Conservation (phyloP, 2,888 invertebrate species). For the Galeopsomyia nigrocyanea region DNA sequence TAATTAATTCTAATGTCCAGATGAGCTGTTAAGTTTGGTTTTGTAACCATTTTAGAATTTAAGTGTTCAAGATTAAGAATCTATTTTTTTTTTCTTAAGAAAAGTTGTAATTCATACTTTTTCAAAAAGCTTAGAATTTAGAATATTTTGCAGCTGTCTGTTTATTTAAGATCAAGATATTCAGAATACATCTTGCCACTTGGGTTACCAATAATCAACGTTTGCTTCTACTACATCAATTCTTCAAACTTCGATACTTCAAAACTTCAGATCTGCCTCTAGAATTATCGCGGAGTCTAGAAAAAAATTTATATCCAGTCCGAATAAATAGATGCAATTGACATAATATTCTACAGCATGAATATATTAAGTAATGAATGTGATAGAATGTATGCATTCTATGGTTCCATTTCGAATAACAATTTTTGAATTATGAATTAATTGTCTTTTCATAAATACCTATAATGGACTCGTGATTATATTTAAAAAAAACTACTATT, state of each 20-base stretch:
- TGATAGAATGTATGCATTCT: not conserved
- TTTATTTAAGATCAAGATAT: constrained; percentile 39
- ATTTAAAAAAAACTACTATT: not conserved
- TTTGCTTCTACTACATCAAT: constrained; percentile 43
- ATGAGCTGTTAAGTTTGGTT: constrained; percentile 8
- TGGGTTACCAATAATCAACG: constrained; percentile 47
- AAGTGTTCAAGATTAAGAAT: constrained; percentile 36
- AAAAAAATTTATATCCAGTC: constrained; percentile 13
- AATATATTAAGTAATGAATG: constrained; percentile 1
- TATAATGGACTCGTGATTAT: constrained; percentile 3
- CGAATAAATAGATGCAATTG: too few species aligned
- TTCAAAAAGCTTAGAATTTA: constrained; percentile 38
- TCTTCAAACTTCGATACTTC: constrained; percentile 42
- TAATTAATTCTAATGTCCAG: constrained; percentile 13
- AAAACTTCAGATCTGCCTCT: constrained; percentile 44
- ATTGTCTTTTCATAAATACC: not conserved
- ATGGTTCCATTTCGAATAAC: too few species aligned
- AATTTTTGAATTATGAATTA: not conserved
- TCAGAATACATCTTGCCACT: constrained; percentile 43
- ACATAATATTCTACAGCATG: too few species aligned
- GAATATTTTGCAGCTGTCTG: constrained; percentile 40
- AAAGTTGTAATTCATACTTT: constrained; percentile 38
- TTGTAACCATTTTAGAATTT: constrained; percentile 37
- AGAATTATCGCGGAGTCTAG: constrained; percentile 36
- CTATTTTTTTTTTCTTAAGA: constrained; percentile 34